Percentiles rank a stretch among this genome's conserved stretches.
Evolutionary conservation across 1,140 invertebrate genomes (phyloP).

Genomic region (Thaumetopoea pityocampa): DNA sequence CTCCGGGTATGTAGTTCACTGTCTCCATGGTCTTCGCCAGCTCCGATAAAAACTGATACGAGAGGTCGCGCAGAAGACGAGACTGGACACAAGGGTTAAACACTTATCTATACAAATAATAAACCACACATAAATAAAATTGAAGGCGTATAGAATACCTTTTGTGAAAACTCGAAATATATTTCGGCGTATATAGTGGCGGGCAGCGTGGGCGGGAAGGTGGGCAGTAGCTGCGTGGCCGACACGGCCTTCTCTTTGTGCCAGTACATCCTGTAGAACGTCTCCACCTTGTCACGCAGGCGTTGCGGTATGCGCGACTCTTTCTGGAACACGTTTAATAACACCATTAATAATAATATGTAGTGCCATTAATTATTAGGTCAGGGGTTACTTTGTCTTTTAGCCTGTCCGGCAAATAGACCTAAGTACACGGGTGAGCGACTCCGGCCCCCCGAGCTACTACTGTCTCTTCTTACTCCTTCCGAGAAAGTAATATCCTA

Average conservation of each 20-base stretch:
- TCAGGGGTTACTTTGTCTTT: no score
- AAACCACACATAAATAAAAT: no score
- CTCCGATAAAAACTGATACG: constrained; percentile 49
- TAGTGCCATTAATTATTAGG: no score
- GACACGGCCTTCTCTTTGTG: constrained; percentile 54
- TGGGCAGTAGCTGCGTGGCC: constrained; percentile 33
- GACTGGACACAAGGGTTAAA: constrained; percentile 28
- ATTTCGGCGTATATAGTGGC: constrained; percentile 47
- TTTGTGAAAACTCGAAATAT: constrained; percentile 59
- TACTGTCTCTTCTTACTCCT: no score
- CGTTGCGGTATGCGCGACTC: constrained; percentile 33
- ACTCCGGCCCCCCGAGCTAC: no score
- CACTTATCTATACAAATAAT: no score
- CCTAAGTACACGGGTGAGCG: no score
- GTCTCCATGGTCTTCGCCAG: constrained; percentile 54
- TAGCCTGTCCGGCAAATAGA: no score
- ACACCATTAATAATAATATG: background rate
- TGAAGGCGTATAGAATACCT: no score
- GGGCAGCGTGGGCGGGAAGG: constrained; percentile 43
- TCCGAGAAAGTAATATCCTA: no score
- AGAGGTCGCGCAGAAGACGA: constrained; percentile 43
- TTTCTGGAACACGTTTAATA: constrained; percentile 33
- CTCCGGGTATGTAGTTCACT: constrained; percentile 53
- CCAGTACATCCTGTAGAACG: constrained; percentile 66
- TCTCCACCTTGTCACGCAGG: constrained; percentile 51